These are phyloP conservation scores for Nomada ruficornis DNA, from an alignment of 2,888 invertebrate species.

Conservation along the genomic window DNA sequence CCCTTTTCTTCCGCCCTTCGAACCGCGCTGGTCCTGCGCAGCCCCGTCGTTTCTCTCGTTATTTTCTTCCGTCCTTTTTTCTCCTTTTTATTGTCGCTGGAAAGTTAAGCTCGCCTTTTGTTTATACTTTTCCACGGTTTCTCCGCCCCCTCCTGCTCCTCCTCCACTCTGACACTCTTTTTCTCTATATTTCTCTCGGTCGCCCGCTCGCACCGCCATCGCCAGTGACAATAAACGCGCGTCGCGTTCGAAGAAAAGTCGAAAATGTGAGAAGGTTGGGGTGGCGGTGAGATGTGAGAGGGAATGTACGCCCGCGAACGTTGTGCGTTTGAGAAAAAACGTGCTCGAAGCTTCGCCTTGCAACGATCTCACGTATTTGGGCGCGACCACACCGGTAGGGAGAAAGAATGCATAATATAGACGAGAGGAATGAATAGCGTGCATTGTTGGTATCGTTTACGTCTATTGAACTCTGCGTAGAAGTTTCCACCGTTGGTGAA, in stretches of 20 bases:
- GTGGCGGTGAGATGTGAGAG: not conserved
- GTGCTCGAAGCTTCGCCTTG: conserved; percentile 46
- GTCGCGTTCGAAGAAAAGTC: conserved; percentile 29
- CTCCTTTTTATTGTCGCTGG: conserved; percentile 11
- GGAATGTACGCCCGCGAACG: conserved; percentile 11
- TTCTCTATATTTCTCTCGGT: not conserved
- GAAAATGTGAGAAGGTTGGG: conserved; percentile 50
- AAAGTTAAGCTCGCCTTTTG: conserved; percentile 15
- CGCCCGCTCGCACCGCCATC: not conserved
- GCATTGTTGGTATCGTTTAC: conserved; percentile 62
- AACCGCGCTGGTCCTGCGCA: conserved; percentile 13
- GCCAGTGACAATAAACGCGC: conserved; percentile 2
- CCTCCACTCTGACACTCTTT: not conserved
- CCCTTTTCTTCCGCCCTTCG: conserved; percentile 62
- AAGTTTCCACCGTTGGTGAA: conserved; percentile 11
- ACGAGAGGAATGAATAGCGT: conserved; percentile 60
- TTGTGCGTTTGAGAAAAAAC: conserved; percentile 41
- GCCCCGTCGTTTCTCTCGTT: not conserved
- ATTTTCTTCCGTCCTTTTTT: not conserved
- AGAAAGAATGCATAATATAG: conserved; percentile 45
- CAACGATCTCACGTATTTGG: conserved; percentile 46
- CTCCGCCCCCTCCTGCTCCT: too few relatives aligned
- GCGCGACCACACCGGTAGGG: conserved; percentile 33
- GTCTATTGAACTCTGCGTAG: conserved; percentile 43
- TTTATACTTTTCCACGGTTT: not conserved